Percentiles rank a stretch among this genome's conserved stretches.
Conservation (phyloP, 1,140 invertebrate genomes). For the Streblospio benedicti region DNA sequence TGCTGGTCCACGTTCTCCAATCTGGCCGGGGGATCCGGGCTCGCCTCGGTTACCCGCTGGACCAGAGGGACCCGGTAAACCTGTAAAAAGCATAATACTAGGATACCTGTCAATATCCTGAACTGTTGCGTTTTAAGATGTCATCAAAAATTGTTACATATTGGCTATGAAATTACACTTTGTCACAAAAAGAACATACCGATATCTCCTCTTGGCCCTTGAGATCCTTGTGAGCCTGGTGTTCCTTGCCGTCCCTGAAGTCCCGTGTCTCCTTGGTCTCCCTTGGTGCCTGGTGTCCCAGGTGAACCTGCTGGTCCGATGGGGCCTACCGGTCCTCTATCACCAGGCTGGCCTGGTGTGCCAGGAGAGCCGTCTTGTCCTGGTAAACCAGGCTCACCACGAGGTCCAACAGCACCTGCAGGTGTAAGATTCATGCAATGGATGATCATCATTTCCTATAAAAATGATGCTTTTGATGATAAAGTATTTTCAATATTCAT, state of each 20-base stretch:
- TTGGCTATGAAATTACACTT: conserved; percentile 1
- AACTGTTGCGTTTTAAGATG: neutral
- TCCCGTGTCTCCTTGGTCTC: conserved; percentile 9
- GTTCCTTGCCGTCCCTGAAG: neutral
- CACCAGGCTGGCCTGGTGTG: conserved; percentile 29
- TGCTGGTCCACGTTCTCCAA: conserved; percentile 3
- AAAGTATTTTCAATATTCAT: too few species aligned
- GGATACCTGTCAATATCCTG: neutral
- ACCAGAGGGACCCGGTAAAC: conserved; percentile 9
- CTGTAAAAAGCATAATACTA: too few species aligned
- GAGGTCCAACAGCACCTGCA: conserved; percentile 7
- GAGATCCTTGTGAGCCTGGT: neutral
- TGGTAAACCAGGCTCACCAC: conserved; percentile 29
- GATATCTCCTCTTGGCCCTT: conserved; percentile 2
- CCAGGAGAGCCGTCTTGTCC: conserved; percentile 48
- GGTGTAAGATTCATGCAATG: too few species aligned
- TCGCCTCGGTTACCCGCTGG: conserved; percentile 7
- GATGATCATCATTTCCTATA: too few species aligned
- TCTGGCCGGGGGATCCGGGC: conserved; percentile 6
- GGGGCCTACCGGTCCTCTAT: conserved; percentile 5
- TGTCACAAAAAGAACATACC: too few species aligned
- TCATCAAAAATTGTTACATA: conserved; percentile 1
- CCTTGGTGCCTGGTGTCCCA: conserved; percentile 7
- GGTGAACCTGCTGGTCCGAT: neutral
- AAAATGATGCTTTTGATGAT: too few species aligned